These are phyloP conservation scores for Reticulitermes speratus DNA, from an alignment of 1,140 invertebrate species.

Conservation along the genomic window DNA sequence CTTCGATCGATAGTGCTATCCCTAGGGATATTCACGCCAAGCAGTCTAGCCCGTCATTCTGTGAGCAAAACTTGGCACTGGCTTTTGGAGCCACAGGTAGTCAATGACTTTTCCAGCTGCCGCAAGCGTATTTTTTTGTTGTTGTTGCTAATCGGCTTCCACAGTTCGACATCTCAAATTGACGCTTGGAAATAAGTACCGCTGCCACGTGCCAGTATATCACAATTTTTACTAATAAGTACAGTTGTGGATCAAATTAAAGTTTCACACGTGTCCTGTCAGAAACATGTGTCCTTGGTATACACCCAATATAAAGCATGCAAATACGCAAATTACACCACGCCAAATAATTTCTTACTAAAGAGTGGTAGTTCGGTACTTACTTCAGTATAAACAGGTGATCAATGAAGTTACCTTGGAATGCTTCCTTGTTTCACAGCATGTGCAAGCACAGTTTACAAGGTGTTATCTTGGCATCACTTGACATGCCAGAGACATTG, in stretches of 20 bases:
- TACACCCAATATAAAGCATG: not conserved
- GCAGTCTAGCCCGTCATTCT: not conserved
- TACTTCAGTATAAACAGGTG: not conserved
- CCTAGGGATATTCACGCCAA: not conserved
- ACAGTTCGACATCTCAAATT: too few species aligned
- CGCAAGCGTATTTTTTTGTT: too few species aligned
- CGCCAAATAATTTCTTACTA: not conserved
- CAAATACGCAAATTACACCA: not conserved
- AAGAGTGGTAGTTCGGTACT: not conserved
- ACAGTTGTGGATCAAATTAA: not conserved
- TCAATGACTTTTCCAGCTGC: not conserved
- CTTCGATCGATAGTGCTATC: not conserved
- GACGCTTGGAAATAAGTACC: too few species aligned
- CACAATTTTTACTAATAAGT: too few species aligned
- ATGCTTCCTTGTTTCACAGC: not conserved
- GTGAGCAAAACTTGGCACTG: not conserved
- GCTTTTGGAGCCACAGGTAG: not conserved
- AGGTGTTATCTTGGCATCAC: not conserved
- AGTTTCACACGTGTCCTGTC: not conserved
- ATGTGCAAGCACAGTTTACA: not conserved
- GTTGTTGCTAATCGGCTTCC: too few species aligned
- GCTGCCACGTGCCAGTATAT: too few species aligned
- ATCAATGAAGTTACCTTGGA: not conserved
- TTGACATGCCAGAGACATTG: not conserved
- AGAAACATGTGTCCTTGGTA: slow-evolving; percentile 8